Evolutionary conservation across 2,797 vertebrate genomes (phyloP).

Genomic region (Sebastes itinus): DNA sequence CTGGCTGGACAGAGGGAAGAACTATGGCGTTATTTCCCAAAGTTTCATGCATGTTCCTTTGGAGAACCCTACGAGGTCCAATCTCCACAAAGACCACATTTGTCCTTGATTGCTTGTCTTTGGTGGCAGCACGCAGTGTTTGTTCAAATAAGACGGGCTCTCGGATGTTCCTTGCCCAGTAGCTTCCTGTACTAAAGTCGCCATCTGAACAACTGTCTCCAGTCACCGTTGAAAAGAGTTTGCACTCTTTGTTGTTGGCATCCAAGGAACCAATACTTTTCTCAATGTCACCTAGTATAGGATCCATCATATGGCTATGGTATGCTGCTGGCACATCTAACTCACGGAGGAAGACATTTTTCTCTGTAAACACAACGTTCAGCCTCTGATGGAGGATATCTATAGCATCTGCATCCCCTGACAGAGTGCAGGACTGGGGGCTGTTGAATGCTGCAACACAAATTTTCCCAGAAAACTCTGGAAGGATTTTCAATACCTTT

Average conservation of each 20-base stretch:
- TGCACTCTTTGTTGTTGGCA: constrained; percentile 56
- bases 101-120: constrained; percentile 46
- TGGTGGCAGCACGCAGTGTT: constrained; percentile 74
- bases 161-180: constrained; percentile 87
- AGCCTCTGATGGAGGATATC: constrained; percentile 52
- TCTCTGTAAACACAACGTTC: constrained; percentile 57
- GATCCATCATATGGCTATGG: constrained; percentile 90
- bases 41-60: constrained; percentile 85
- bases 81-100: constrained; percentile 88
- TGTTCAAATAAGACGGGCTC: constrained; percentile 85
- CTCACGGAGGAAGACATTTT: constrained; percentile 83
- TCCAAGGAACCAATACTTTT: constrained; percentile 67
- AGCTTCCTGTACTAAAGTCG: constrained; percentile 84
- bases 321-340: constrained; percentile 87
- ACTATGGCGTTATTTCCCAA: constrained; percentile 79
- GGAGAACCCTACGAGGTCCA: constrained; percentile 82
- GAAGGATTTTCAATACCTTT: constrained; percentile 74
- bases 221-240: constrained; percentile 88
- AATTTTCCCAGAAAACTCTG: constrained; percentile 73
- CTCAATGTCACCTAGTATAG: constrained; percentile 79
- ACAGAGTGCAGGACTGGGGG: constrained; percentile 86
- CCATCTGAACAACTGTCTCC: constrained; percentile 67
- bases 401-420: constrained; percentile 78
- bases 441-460: constrained; percentile 88
- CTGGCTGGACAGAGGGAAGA: constrained; percentile 79